Base-by-base conservation (phyloP, 2,113 vertebrate genomes). In the Cnemophilus loriae region DNA sequence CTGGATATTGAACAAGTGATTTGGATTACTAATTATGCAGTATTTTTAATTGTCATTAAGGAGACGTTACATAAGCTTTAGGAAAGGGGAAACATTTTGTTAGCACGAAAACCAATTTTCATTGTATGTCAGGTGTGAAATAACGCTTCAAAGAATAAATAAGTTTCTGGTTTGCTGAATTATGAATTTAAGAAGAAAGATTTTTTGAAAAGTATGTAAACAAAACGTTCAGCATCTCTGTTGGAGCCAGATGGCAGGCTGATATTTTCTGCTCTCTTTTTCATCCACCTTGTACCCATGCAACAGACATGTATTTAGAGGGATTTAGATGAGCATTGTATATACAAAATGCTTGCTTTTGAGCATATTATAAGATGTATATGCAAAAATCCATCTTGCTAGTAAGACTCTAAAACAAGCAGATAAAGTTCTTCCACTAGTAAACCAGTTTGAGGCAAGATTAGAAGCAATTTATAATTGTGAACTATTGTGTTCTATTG, bases 1-100 rank as follows among this genome's bases (percentile, higher is more conserved):
- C 99, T 99, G 88, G 41, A 96, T 50, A 91, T 84, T 64, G 75
- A 94, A 87, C 13, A 93, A 67, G 39, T 15, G 21, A 89, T 86
- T 92, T 59, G 13, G 41, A 69, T 76, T 83, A 67, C 77, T 93
- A 93, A 95, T 93, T 75, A 75, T 35, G 9, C 22, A 41, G 59
- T 65, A 77, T 13, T 84, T 70, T 82, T 76, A 10, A 13, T 55
- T 63, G 78, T 65, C 71, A 56, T 39, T 27, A 90, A 50, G 32
- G 11, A 79, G 67, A 75, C 35, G 11, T 19, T 84, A 64, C 11
- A 37, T 26, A 47, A 82, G 27, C 35, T 80, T 63, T 44, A 95
- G 47, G 44, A 86, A 24, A 67, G 11, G 3, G 11, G 16, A 85
- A 83, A 63, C 8, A 6, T 56, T 93, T 68, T 83, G 9, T 73